These are phyloP conservation scores for Nothocercus nigrocapillus DNA, from an alignment of 2,113 vertebrate genomes.

Conservation along the genomic window DNA sequence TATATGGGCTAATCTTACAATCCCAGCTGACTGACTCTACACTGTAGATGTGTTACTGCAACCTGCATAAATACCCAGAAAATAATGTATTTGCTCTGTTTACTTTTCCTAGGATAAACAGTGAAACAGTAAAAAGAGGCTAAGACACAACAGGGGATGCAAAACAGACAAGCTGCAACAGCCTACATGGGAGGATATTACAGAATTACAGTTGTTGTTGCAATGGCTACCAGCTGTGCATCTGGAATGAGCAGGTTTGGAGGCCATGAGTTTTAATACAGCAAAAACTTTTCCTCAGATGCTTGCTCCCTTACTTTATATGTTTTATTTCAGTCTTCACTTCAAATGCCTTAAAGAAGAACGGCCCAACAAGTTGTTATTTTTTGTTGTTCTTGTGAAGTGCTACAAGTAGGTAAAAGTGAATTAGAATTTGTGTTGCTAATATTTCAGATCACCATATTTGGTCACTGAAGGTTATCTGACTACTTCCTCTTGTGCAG, in stretches of 20 bases:
- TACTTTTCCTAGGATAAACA: slow-evolving; percentile 71
- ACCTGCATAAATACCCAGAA: neutral
- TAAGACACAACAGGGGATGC: slow-evolving; percentile 49
- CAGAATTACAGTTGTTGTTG: slow-evolving; percentile 65
- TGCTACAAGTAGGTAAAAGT: neutral
- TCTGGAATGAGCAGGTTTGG: slow-evolving; percentile 64
- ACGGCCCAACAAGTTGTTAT: neutral
- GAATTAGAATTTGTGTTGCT: neutral
- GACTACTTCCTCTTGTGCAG: neutral
- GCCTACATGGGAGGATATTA: slow-evolving; percentile 62
- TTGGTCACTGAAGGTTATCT: neutral
- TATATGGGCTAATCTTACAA: neutral
- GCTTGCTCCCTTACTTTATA: neutral
- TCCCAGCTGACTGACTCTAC: slow-evolving; percentile 12
- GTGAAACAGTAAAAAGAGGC: slow-evolving; percentile 67
- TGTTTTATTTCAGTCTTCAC: slow-evolving; percentile 36
- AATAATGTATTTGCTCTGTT: slow-evolving; percentile 27
- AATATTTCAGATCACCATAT: neutral
- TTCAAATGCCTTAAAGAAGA: neutral
- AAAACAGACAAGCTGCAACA: slow-evolving; percentile 49
- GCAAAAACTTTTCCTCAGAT: neutral
- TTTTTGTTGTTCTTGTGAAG: neutral
- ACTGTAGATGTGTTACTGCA: neutral
- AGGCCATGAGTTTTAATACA: slow-evolving; percentile 38
- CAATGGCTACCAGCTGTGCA: slow-evolving; percentile 67